A percentile compares a stretch with the other conserved stretches of the same genome.
These are phyloP conservation scores for Icerya purchasi DNA, from an alignment of 2,888 invertebrate species.

Conservation along the genomic window DNA sequence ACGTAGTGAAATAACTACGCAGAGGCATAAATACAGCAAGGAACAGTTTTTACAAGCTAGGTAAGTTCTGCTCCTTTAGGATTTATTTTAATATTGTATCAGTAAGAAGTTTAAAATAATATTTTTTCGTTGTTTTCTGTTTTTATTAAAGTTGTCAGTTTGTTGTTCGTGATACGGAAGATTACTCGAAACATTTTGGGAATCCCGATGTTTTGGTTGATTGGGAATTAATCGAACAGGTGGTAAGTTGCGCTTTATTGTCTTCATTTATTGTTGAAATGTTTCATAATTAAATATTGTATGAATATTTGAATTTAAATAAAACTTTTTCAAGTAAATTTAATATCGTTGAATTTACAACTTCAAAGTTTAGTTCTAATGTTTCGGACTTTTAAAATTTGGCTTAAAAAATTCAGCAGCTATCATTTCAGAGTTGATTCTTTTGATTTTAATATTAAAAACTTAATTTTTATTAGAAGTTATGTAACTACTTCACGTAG, in stretches of 20 bases:
- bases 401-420: no score
- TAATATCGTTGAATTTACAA: no score
- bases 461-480: no score
- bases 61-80: slow-evolving; percentile 31
- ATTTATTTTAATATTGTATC: slow-evolving; percentile 1
- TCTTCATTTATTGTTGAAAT: neutral
- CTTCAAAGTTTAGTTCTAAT: no score
- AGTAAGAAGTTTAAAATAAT: neutral
- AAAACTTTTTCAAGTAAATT: no score
- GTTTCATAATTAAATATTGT: no score
- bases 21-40: slow-evolving; percentile 61
- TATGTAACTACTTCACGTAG: no score
- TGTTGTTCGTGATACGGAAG: slow-evolving; percentile 61
- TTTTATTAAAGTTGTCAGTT: slow-evolving; percentile 63
- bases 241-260: slow-evolving; percentile 35
- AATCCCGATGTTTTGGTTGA: slow-evolving; percentile 77
- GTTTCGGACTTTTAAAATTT: no score
- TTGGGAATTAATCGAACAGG: slow-evolving; percentile 82
- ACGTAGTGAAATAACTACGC: slow-evolving; percentile 28
- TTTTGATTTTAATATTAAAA: no score
- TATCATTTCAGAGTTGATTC: no score
- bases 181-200: slow-evolving; percentile 51
- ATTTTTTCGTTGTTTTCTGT: slow-evolving; percentile 10
- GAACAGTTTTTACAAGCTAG: slow-evolving; percentile 87
- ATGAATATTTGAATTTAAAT: no score